Percentiles rank a stretch among this genome's conserved stretches.
Evolutionary conservation across 2,113 vertebrate species (phyloP).

Genomic region (Catagonus wagneri): DNA sequence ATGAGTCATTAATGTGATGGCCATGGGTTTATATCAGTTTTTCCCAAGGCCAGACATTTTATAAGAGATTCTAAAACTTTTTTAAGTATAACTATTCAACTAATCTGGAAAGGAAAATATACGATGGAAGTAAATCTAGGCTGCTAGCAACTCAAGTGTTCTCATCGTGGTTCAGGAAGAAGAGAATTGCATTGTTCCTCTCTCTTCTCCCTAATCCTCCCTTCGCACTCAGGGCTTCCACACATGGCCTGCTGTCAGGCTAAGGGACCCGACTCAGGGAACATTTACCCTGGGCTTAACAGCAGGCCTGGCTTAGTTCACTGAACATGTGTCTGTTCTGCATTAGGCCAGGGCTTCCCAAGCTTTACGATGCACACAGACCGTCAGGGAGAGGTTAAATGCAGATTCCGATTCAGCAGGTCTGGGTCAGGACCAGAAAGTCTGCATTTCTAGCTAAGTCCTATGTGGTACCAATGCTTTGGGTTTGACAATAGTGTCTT

Average conservation of each 20-base stretch:
- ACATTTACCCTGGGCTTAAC: neutral
- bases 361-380: neutral
- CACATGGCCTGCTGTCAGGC: neutral
- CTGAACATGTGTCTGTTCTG: neutral
- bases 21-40: neutral
- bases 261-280: neutral
- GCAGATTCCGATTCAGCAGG: neutral
- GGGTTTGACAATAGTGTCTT: neutral
- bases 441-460: neutral
- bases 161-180: neutral
- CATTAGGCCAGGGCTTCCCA: neutral
- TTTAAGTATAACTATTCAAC: neutral
- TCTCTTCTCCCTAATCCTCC: neutral
- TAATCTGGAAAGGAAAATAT: neutral
- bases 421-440: neutral
- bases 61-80: conserved; percentile 12
- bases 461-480: neutral
- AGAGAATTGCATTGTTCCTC: neutral
- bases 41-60: neutral
- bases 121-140: neutral
- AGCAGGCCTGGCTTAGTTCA: neutral
- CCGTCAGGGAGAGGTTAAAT: neutral
- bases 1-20: neutral
- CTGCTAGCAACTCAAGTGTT: conserved; percentile 7
- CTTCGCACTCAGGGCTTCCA: neutral